Evolutionary conservation across 2,113 vertebrate genomes (phyloP).

Genomic region (Himantopus leucocephalus): DNA sequence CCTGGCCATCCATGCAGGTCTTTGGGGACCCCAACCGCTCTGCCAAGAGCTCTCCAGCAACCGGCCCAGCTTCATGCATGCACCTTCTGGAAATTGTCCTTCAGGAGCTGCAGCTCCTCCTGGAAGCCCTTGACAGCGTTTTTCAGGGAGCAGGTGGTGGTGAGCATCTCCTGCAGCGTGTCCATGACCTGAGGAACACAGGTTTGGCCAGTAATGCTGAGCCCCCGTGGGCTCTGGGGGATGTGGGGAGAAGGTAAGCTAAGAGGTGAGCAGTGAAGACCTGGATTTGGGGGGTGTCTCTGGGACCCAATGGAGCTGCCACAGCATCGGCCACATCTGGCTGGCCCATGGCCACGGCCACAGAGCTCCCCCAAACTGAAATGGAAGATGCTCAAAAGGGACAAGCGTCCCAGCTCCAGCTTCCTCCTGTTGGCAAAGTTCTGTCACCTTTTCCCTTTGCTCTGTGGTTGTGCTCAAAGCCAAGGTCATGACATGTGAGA

Average conservation of each 20-base stretch:
- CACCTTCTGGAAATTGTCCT: conserved; percentile 25
- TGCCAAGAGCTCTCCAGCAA: neutral
- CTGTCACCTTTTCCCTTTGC: neutral
- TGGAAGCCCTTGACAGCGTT: neutral
- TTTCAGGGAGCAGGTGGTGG: conserved; percentile 1
- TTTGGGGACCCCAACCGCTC: neutral
- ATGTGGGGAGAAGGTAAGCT: neutral
- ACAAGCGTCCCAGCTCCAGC: neutral
- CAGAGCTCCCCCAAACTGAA: neutral
- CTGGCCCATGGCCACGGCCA: neutral
- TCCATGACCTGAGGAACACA: conserved; percentile 14
- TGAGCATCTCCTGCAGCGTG: conserved; percentile 61
- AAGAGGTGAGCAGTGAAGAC: neutral
- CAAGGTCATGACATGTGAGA: neutral
- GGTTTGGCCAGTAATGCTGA: neutral
- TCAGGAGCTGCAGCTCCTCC: conserved; percentile 48
- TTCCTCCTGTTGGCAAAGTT: neutral
- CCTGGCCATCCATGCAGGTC: neutral
- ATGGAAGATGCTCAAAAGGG: neutral
- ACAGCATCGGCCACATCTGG: neutral
- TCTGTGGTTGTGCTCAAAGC: neutral
- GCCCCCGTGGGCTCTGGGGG: accelerated
- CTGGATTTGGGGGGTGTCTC: neutral
- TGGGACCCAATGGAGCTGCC: neutral
- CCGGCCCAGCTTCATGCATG: neutral